These are phyloP conservation scores for Drosophila conformis DNA, from an alignment of 2,888 invertebrate species.

Conservation along the genomic window DNA sequence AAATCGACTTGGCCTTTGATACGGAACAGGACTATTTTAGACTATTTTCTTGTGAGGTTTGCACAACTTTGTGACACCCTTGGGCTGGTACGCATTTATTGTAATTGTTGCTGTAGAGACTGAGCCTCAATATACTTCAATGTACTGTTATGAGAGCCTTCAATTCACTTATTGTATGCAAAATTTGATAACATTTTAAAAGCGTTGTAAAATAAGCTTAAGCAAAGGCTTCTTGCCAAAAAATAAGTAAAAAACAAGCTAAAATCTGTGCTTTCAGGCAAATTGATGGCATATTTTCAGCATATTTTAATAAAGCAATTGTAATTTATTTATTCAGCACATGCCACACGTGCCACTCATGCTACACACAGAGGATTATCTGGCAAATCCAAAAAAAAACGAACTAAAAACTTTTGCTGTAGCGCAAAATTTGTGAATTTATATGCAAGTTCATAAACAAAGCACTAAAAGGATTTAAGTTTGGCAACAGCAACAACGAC, in stretches of 20 bases:
- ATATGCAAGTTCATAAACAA: conserved; percentile 79
- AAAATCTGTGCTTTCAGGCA: conserved; percentile 1
- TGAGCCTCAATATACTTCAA: no score
- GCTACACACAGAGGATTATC: conserved; percentile 63
- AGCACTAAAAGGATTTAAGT: conserved; percentile 80
- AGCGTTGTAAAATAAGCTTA: conserved; percentile 6
- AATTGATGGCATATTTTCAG: conserved; percentile 39
- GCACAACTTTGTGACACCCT: no score
- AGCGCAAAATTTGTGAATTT: conserved; percentile 68
- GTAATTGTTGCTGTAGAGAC: no score
- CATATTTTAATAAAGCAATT: conserved; percentile 51
- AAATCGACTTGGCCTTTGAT: background rate
- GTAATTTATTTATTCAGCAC: conserved; percentile 56
- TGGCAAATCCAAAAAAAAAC: conserved; percentile 25
- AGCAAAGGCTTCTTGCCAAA: conserved; percentile 3
- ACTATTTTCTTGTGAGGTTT: background rate
- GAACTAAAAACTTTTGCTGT: conserved; percentile 53
- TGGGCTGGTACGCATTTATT: no score
- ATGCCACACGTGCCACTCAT: conserved; percentile 48
- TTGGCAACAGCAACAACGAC: conserved; percentile 33
- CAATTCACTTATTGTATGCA: no score
- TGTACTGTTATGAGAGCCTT: no score
- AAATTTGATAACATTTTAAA: background rate
- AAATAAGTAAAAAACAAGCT: background rate
- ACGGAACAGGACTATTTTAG: background rate